These are phyloP conservation scores for Porites australiensis DNA, from an alignment of 64 coral and sea anemone species.

Conservation along the genomic window DNA sequence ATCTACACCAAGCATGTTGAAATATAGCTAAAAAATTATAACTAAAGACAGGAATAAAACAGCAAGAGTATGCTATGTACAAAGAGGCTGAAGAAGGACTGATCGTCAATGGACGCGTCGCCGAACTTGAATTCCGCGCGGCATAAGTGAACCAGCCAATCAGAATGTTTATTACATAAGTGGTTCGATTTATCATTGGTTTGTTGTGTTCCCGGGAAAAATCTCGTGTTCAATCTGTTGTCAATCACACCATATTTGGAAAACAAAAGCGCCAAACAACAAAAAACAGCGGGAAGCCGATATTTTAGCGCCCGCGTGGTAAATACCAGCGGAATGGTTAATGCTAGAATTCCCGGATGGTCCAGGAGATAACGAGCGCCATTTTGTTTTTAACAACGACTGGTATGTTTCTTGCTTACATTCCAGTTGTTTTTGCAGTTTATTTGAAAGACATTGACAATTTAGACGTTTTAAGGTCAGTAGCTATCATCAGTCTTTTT, in stretches of 20 bases:
- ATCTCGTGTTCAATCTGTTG: neutral
- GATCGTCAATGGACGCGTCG: conserved; percentile 37
- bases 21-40: neutral
- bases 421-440: neutral
- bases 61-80: neutral
- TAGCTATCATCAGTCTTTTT: neutral
- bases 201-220: conserved; percentile 65
- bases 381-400: conserved; percentile 1
- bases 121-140: conserved; percentile 77
- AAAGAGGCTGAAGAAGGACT: conserved; percentile 50
- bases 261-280: neutral
- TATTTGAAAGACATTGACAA: neutral
- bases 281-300: neutral
- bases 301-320: neutral
- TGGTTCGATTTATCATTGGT: conserved; percentile 57
- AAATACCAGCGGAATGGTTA: neutral
- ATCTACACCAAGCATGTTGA: conserved; percentile 64
- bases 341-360: neutral
- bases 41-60: neutral
- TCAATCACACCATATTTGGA: conserved; percentile 17
- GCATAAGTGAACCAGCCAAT: conserved; percentile 57
- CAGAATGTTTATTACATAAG: neutral
- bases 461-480: neutral
- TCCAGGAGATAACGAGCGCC: neutral
- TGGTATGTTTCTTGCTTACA: neutral